These are phyloP conservation scores for Hycleus phaleratus DNA, from an alignment of 1,140 invertebrate species.

Conservation along the genomic window DNA sequence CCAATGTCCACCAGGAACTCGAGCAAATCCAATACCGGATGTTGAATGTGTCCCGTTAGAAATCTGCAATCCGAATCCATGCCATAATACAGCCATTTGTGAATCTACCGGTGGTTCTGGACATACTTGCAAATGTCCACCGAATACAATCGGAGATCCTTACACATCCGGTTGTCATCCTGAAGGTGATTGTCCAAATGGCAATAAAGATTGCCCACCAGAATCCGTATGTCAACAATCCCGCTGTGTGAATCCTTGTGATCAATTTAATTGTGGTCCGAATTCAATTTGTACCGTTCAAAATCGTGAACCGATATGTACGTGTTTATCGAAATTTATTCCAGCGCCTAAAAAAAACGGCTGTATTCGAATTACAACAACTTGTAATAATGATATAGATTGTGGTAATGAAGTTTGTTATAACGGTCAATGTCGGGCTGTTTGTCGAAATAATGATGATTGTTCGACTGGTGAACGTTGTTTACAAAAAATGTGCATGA, in stretches of 20 bases:
- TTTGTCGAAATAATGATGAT: slow-evolving; percentile 68
- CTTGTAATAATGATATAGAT: slow-evolving; percentile 64
- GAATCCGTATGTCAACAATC: slow-evolving; percentile 65
- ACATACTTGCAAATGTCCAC: slow-evolving; percentile 67
- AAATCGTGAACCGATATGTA: slow-evolving; percentile 65
- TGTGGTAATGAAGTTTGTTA: slow-evolving; percentile 71
- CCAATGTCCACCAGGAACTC: slow-evolving; percentile 72
- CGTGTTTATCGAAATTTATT: slow-evolving; percentile 65
- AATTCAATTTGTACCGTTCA: slow-evolving; percentile 71
- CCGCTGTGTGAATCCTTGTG: slow-evolving; percentile 69
- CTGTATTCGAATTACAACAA: slow-evolving; percentile 60
- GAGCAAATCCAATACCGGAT: slow-evolving; percentile 71
- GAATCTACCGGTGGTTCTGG: slow-evolving; percentile 51
- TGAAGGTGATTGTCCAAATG: slow-evolving; percentile 60
- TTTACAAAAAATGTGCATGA: slow-evolving; percentile 65
- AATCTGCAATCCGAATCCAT: slow-evolving; percentile 68
- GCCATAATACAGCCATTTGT: slow-evolving; percentile 73
- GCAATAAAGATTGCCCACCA: slow-evolving; percentile 65
- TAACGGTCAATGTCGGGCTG: slow-evolving; percentile 73
- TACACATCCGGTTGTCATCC: slow-evolving; percentile 63
- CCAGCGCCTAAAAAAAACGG: slow-evolving; percentile 54
- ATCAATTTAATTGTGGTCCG: slow-evolving; percentile 58
- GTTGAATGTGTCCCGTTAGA: slow-evolving; percentile 64
- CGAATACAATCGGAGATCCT: slow-evolving; percentile 68
- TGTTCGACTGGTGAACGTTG: slow-evolving; percentile 76